These are phyloP conservation scores for Alethe diademata DNA, from an alignment of 2,113 vertebrate genomes.

Conservation along the genomic window DNA sequence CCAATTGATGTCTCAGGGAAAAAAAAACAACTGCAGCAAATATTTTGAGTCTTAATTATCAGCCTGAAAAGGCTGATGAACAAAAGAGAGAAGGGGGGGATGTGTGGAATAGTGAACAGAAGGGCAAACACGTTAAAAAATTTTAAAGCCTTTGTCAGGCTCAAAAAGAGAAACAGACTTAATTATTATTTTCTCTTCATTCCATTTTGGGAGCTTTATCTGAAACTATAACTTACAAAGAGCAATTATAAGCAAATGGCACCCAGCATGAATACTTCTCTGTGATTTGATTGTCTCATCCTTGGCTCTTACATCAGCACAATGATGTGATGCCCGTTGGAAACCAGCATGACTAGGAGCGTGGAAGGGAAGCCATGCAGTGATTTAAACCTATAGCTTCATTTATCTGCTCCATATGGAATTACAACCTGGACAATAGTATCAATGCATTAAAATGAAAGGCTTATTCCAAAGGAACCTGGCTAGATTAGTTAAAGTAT, in stretches of 20 bases:
- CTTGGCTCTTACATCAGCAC: conserved; percentile 67
- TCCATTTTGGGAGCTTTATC: conserved; percentile 74
- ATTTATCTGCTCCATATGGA: conserved; percentile 60
- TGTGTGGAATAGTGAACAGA: background rate
- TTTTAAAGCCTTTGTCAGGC: conserved; percentile 58
- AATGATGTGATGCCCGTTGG: conserved; percentile 66
- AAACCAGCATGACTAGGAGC: conserved; percentile 57
- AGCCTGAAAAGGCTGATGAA: conserved; percentile 39
- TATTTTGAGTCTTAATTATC: conserved; percentile 60
- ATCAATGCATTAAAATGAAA: conserved; percentile 64
- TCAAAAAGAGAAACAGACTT: conserved; percentile 68
- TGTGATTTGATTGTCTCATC: conserved; percentile 71
- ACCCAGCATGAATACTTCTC: conserved; percentile 71
- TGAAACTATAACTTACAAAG: conserved; percentile 76
- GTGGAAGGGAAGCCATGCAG: conserved; percentile 37
- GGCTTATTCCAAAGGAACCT: conserved; percentile 39
- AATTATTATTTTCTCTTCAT: conserved; percentile 69
- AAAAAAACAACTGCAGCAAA: conserved; percentile 37
- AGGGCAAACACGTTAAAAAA: background rate
- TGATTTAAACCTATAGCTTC: conserved; percentile 71
- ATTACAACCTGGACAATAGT: conserved; percentile 60
- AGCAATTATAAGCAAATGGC: conserved; percentile 78
- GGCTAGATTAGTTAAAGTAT: conserved; percentile 67
- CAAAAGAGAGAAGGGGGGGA: conserved; percentile 49
- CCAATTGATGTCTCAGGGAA: conserved; percentile 50